These are phyloP conservation scores for Pardosa pseudoannulata DNA, from an alignment of 2,888 invertebrate genomes.

Conservation along the genomic window DNA sequence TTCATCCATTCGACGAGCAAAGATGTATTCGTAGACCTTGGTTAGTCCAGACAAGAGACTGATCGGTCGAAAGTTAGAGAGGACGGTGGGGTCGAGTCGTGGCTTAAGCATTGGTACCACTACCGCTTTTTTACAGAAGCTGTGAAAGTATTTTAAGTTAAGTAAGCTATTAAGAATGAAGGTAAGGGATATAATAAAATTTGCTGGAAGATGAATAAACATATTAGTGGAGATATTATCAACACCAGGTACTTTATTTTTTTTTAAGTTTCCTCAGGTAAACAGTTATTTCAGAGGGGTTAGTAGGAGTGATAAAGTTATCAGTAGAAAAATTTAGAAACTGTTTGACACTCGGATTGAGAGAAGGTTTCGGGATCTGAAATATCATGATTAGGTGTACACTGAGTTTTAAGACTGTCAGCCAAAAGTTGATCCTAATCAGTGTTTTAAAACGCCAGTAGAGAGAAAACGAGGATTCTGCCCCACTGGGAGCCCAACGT, in stretches of 20 bases:
- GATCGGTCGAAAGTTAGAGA: not conserved
- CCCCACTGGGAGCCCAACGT: too few species aligned
- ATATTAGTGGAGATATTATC: not conserved
- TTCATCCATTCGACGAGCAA: not conserved
- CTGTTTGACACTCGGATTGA: not conserved
- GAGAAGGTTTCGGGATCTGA: not conserved
- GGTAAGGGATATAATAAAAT: not conserved
- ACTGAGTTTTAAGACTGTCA: not conserved
- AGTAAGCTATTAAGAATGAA: not conserved
- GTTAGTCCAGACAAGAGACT: not conserved
- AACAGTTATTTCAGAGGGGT: not conserved
- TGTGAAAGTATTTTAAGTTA: not conserved
- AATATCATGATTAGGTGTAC: not conserved
- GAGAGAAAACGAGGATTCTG: too few species aligned
- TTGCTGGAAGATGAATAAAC: not conserved
- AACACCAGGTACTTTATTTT: not conserved
- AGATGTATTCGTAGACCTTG: not conserved
- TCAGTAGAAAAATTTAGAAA: not conserved
- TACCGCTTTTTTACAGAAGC: not conserved
- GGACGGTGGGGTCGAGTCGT: not conserved
- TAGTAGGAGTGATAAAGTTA: not conserved
- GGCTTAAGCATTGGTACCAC: not conserved
- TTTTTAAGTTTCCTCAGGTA: too few species aligned
- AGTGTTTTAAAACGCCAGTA: too few species aligned
- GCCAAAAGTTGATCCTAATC: not conserved